phyloP scores from a whole-genome alignment of 2,113 vertebrate species.

The Anhinga rufa region DNA sequence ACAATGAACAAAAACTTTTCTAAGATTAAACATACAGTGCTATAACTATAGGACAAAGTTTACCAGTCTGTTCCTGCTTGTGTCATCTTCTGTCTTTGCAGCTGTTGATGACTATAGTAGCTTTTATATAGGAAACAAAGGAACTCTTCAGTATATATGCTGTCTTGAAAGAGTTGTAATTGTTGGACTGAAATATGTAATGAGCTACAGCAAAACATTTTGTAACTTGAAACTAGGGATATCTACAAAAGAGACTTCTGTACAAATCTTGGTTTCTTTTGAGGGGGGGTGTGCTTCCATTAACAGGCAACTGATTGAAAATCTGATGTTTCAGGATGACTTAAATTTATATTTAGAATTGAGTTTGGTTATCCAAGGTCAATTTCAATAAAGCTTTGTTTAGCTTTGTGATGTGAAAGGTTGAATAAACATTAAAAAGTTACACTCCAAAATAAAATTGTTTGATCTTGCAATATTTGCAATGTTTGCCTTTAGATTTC shows the following conservation, averaged over 20 bases:
- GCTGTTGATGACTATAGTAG: constrained; percentile 81
- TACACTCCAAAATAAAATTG: neutral
- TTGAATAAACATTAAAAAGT: neutral
- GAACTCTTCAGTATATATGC: constrained; percentile 57
- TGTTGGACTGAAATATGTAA: constrained; percentile 64
- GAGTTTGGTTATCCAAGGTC: neutral
- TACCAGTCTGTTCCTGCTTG: constrained; percentile 73
- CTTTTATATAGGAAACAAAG: constrained; percentile 75
- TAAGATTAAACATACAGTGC: constrained; percentile 59
- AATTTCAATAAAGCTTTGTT: neutral
- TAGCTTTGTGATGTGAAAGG: neutral
- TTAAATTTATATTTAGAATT: neutral
- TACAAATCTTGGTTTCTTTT: neutral
- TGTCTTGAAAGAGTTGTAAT: constrained; percentile 60
- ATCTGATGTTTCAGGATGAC: neutral
- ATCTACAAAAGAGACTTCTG: neutral
- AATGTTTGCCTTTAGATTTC: neutral
- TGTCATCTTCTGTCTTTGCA: constrained; percentile 79
- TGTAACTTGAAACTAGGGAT: constrained; percentile 14
- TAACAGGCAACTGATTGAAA: neutral
- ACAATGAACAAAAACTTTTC: constrained; percentile 64
- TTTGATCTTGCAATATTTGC: neutral
- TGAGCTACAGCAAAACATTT: constrained; percentile 29
- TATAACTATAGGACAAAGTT: constrained; percentile 56
- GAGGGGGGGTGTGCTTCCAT: neutral